Evolutionary conservation across 2,888 invertebrate species (phyloP).

Genomic region (Lycaena phlaeas): DNA sequence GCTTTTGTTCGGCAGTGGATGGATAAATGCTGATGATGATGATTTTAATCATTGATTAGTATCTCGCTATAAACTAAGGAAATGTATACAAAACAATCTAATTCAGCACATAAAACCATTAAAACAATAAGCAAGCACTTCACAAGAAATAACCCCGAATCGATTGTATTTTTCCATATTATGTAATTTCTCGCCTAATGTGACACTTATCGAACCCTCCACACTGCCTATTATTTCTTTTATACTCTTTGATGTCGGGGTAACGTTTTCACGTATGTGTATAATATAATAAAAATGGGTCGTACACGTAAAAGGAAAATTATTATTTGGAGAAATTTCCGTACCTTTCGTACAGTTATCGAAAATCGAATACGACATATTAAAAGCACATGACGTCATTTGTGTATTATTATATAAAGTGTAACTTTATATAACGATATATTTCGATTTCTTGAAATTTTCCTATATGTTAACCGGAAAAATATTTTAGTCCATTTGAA

Average conservation of each 20-base stretch:
- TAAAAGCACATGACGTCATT: slow-evolving; percentile 12
- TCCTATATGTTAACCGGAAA: too few species aligned
- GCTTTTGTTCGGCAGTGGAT: too few species aligned
- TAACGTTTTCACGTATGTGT: slow-evolving; percentile 29
- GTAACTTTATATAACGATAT: too few species aligned
- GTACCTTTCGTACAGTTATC: neutral
- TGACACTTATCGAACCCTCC: slow-evolving; percentile 16
- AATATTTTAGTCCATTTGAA: too few species aligned
- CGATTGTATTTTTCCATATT: slow-evolving; percentile 2
- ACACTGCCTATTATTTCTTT: slow-evolving; percentile 30
- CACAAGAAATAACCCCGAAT: neutral
- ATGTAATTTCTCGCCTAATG: slow-evolving; percentile 14
- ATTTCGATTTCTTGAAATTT: too few species aligned
- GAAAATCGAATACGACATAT: slow-evolving; percentile 7
- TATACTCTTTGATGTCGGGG: slow-evolving; percentile 43
- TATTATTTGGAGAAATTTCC: slow-evolving; percentile 14
- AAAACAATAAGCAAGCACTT: too few species aligned
- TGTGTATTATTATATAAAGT: too few species aligned
- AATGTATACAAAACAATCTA: too few species aligned
- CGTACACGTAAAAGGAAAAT: slow-evolving; percentile 21
- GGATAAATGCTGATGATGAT: too few species aligned
- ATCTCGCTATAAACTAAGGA: too few species aligned
- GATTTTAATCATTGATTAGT: too few species aligned
- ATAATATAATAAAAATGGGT: slow-evolving; percentile 42
- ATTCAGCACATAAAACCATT: too few species aligned